phyloP scores from a whole-genome alignment of 1,140 invertebrate species.

The Vollenhovia emeryi region DNA sequence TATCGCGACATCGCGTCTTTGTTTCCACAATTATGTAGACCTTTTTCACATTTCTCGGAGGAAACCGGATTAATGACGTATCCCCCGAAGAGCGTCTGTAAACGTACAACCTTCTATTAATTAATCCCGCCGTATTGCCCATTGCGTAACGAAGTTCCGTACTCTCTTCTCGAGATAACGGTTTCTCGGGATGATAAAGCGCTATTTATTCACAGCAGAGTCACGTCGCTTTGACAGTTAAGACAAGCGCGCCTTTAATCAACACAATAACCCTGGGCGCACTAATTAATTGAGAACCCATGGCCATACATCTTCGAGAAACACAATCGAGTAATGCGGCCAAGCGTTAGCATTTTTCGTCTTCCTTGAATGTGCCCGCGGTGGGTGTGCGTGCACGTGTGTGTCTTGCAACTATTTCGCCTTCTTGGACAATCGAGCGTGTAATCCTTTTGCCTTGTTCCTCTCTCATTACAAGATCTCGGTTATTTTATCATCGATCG shows the following conservation, averaged over 20 bases:
- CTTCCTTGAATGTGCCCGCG: conserved; percentile 6
- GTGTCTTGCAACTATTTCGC: background rate
- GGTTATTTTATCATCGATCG: conserved; percentile 26
- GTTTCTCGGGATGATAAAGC: conserved; percentile 26
- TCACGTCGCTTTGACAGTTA: conserved; percentile 16
- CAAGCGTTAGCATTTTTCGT: conserved; percentile 42
- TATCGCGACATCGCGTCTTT: conserved; percentile 11
- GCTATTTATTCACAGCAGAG: conserved; percentile 40
- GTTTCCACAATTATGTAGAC: background rate
- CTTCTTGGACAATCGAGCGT: conserved; percentile 5
- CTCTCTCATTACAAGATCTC: conserved; percentile 1
- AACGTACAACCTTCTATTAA: conserved; percentile 34
- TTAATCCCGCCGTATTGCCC: conserved; percentile 12
- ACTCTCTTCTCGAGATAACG: conserved; percentile 44
- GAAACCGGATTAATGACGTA: background rate
- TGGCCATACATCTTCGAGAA: conserved; percentile 10
- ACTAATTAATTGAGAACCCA: conserved; percentile 21
- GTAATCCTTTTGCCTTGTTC: conserved; percentile 4
- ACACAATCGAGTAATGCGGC: background rate
- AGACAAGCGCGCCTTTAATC: background rate
- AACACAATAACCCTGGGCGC: background rate
- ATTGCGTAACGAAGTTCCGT: conserved; percentile 55
- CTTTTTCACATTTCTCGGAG: background rate
- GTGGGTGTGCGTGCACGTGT: too few relatives aligned
- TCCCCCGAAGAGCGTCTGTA: background rate